These are phyloP conservation scores for Campoplex nolae DNA, from an alignment of 2,888 invertebrate genomes.

Conservation along the genomic window DNA sequence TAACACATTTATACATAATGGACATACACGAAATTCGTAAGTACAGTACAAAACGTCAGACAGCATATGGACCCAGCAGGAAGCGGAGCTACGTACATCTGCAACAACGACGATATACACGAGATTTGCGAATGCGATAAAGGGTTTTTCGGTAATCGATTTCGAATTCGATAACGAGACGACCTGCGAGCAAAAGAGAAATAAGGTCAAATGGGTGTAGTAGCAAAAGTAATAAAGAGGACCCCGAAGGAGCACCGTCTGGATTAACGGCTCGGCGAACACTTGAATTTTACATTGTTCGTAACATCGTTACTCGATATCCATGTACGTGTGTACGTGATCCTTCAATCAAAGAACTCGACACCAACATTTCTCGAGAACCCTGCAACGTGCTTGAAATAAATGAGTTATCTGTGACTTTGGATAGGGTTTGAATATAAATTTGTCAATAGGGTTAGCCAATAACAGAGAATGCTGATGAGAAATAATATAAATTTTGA, in stretches of 20 bases:
- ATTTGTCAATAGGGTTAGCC: neutral
- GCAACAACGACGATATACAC: constrained; percentile 75
- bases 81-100: constrained; percentile 77
- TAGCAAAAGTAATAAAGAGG: constrained; percentile 32
- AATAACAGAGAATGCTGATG: neutral
- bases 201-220: constrained; percentile 52
- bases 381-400: neutral
- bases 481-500: neutral
- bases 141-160: constrained; percentile 77
- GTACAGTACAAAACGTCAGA: constrained; percentile 62
- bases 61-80: constrained; percentile 82
- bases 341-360: constrained; percentile 13
- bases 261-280: constrained; percentile 42
- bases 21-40: constrained; percentile 66
- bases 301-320: neutral
- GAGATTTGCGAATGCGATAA: constrained; percentile 74
- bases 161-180: constrained; percentile 76
- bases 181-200: constrained; percentile 47
- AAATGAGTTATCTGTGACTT: constrained; percentile 4
- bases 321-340: neutral
- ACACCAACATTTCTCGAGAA: neutral
- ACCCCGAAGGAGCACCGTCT: constrained; percentile 38
- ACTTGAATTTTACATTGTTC: constrained; percentile 6
- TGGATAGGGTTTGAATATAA: neutral
- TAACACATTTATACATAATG: constrained; percentile 22